Percentiles rank a stretch among this genome's conserved stretches.
phyloP scores from a whole-genome alignment of 2,888 invertebrate species.

The Leptinotarsa peninsularis region DNA sequence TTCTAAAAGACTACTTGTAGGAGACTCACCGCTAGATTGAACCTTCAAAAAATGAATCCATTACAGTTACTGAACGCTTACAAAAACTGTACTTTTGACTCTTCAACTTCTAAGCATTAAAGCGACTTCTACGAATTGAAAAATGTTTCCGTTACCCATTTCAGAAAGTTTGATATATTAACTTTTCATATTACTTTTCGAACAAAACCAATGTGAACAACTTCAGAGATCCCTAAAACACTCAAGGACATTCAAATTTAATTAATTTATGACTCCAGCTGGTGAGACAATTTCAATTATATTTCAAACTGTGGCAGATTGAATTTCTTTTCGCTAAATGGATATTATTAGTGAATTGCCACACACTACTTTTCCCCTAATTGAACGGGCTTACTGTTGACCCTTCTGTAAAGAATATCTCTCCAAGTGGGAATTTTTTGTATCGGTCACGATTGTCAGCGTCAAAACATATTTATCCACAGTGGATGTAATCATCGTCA shows the following conservation, averaged over 20 bases:
- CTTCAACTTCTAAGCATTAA: no score
- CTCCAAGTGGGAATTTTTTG: constrained; percentile 3
- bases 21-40: no score
- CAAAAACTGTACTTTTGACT: no score
- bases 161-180: neutral
- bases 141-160: no score
- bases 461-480: constrained; percentile 6
- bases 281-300: constrained; percentile 22
- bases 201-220: neutral
- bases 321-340: neutral
- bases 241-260: constrained; percentile 7
- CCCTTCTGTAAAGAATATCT: neutral
- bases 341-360: neutral
- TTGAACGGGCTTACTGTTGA: neutral
- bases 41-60: no score
- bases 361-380: neutral
- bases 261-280: constrained; percentile 26
- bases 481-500: neutral
- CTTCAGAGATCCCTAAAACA: neutral
- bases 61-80: no score
- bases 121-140: no score
- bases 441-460: constrained; percentile 13
- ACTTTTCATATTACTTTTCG: neutral
- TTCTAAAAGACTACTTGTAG: no score
- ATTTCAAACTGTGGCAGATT: constrained; percentile 19